Evolutionary conservation across 2,797 vertebrate species (phyloP).

Genomic region (Epinephelus malabaricus): DNA sequence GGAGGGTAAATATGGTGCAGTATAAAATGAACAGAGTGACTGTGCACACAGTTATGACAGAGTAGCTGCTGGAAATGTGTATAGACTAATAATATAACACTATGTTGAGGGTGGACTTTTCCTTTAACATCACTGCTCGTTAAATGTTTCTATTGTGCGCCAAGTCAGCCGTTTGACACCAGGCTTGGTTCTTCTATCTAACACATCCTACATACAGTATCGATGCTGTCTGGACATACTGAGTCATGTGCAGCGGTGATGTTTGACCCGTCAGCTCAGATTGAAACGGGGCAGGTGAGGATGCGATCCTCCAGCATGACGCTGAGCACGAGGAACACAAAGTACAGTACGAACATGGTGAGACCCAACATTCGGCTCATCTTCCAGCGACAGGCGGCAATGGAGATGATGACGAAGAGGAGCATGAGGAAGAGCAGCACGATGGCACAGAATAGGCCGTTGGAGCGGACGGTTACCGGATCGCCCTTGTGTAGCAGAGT

Average conservation of each 20-base stretch:
- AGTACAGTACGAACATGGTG: constrained; percentile 96
- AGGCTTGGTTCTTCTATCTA: constrained; percentile 15
- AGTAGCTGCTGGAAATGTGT: constrained; percentile 14
- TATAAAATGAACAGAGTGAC: background rate
- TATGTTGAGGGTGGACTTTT: constrained; percentile 3
- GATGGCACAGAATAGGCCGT: constrained; percentile 95
- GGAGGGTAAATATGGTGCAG: no score
- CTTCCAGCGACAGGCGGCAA: constrained; percentile 92
- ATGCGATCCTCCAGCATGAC: constrained; percentile 93
- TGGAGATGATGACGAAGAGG: constrained; percentile 94
- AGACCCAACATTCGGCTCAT: constrained; percentile 94
- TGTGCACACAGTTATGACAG: background rate
- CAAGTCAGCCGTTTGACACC: constrained; percentile 11
- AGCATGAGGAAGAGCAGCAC: constrained; percentile 97
- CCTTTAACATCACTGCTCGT: constrained; percentile 2
- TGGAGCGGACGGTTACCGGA: constrained; percentile 92
- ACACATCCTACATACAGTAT: constrained; percentile 9
- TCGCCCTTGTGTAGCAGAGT: constrained; percentile 83
- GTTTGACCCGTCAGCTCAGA: constrained; percentile 65
- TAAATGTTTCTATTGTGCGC: constrained; percentile 23
- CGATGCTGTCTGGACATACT: background rate
- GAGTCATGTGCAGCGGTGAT: background rate
- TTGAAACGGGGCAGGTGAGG: constrained; percentile 91
- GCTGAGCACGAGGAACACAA: constrained; percentile 93
- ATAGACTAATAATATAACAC: background rate